phyloP scores from a whole-genome alignment of 2,797 vertebrate species.

The Babyrousa celebensis region DNA sequence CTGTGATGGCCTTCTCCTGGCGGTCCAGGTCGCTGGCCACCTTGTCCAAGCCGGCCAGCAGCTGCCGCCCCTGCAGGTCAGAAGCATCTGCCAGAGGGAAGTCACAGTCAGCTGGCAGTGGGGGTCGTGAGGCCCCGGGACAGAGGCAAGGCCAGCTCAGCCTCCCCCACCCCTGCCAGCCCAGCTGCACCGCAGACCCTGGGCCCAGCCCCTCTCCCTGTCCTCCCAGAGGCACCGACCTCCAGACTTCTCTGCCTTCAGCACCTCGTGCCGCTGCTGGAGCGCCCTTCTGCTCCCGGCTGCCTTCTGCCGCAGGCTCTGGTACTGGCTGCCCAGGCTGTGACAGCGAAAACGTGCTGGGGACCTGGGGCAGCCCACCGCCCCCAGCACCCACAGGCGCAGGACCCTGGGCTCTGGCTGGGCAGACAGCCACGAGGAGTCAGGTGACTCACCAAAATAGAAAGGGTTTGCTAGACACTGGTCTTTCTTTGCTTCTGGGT shows the following conservation, averaged over 20 bases:
- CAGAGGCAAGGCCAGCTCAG: not conserved
- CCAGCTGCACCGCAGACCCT: not conserved
- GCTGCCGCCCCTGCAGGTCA: conserved; percentile 96
- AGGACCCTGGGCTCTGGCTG: not conserved
- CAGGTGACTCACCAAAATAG: not conserved
- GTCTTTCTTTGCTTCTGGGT: not conserved
- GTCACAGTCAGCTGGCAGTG: not conserved
- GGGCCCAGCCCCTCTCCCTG: not conserved
- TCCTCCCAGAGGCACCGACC: conserved; percentile 86
- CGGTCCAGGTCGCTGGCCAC: conserved; percentile 95
- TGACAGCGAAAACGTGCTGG: not conserved
- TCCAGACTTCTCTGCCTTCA: conserved; percentile 93
- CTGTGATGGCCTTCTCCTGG: conserved; percentile 96
- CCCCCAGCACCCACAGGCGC: not conserved
- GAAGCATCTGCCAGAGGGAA: conserved; percentile 90
- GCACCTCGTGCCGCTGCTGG: conserved; percentile 92
- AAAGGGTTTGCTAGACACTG: no score
- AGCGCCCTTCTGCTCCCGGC: conserved; percentile 91
- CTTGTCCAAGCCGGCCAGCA: conserved; percentile 97
- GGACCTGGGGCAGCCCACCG: not conserved
- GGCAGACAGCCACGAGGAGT: not conserved
- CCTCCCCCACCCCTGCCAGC: not conserved
- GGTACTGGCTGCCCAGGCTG: conserved; percentile 94
- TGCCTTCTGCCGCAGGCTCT: conserved; percentile 93
- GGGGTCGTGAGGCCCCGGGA: not conserved